Conservation (phyloP, 2,113 vertebrate species). For the Riparia riparia region DNA sequence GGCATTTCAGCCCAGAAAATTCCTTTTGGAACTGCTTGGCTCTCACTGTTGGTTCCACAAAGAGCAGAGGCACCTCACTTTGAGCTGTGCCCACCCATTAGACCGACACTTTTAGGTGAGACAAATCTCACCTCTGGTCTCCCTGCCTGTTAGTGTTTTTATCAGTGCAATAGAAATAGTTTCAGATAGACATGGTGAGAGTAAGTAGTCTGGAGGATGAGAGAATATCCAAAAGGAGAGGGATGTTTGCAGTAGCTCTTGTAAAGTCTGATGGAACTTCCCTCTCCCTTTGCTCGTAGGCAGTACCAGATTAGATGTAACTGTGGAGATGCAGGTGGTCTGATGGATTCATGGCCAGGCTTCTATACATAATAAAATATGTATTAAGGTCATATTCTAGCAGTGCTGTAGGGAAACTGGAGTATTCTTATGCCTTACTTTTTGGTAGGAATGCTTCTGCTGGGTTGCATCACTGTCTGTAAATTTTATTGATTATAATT, state of each 20-base stretch:
- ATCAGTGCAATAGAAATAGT: slow-evolving; percentile 29
- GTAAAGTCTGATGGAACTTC: neutral
- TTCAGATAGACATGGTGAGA: slow-evolving; percentile 7
- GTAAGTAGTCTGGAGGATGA: neutral
- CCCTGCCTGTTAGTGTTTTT: neutral
- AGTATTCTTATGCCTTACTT: slow-evolving; percentile 74
- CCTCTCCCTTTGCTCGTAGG: neutral
- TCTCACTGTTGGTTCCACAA: neutral
- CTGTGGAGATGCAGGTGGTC: slow-evolving; percentile 1
- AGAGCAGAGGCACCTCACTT: neutral
- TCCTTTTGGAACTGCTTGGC: neutral
- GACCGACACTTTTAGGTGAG: neutral
- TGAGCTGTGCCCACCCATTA: neutral
- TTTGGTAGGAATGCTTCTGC: slow-evolving; percentile 74
- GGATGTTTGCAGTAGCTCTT: neutral
- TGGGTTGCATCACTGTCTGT: slow-evolving; percentile 79
- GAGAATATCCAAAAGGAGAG: neutral
- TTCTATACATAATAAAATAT: slow-evolving; percentile 80
- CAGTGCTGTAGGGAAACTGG: slow-evolving; percentile 60
- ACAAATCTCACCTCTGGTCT: neutral
- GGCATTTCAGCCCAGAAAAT: neutral
- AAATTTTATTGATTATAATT: slow-evolving; percentile 85
- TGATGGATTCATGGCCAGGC: slow-evolving; percentile 30
- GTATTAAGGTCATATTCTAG: slow-evolving; percentile 79
- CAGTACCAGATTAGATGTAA: neutral